Percentiles rank a stretch among this genome's conserved stretches.
phyloP scores from a whole-genome alignment of 2,888 invertebrate genomes.

The Mythimna vitellina region DNA sequence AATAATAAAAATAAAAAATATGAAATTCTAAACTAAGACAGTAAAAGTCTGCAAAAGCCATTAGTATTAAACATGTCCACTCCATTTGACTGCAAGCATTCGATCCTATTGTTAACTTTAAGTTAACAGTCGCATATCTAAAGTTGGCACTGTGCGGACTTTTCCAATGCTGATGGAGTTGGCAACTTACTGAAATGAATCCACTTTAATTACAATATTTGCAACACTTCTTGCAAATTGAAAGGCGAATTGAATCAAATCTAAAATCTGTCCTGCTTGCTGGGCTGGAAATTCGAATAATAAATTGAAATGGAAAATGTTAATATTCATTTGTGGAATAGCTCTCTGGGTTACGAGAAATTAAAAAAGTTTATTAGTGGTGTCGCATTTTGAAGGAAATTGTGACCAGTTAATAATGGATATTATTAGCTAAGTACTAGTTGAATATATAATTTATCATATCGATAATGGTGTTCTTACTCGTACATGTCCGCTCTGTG shows the following conservation, averaged over 20 bases:
- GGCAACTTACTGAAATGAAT: conserved; percentile 46
- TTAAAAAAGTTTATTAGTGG: conserved; percentile 14
- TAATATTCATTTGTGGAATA: conserved; percentile 42
- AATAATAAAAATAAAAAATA: neutral
- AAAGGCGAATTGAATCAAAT: conserved; percentile 52
- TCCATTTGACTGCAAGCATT: conserved; percentile 5
- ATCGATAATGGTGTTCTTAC: too few species aligned
- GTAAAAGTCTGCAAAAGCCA: conserved; percentile 7
- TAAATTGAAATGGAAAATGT: conserved; percentile 58
- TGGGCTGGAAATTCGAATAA: conserved; percentile 50
- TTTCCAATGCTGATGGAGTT: conserved; percentile 30
- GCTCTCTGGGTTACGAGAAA: conserved; percentile 10
- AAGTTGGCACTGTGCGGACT: conserved; percentile 36
- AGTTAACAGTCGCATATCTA: conserved; percentile 19
- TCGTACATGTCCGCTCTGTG: too few species aligned
- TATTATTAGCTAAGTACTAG: neutral
- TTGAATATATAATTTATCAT: too few species aligned
- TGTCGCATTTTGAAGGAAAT: neutral
- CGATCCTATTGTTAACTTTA: conserved; percentile 19
- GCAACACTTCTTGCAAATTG: conserved; percentile 50
- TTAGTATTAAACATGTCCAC: conserved; percentile 15
- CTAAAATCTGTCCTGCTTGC: conserved; percentile 39
- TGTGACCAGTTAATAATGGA: neutral
- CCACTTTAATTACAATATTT: conserved; percentile 57
- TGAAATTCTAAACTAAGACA: neutral